Evolutionary conservation across 2,797 vertebrate species (phyloP), one percentile per base, ranked within the genome.

Genomic region (Mustela erminea): DNA sequence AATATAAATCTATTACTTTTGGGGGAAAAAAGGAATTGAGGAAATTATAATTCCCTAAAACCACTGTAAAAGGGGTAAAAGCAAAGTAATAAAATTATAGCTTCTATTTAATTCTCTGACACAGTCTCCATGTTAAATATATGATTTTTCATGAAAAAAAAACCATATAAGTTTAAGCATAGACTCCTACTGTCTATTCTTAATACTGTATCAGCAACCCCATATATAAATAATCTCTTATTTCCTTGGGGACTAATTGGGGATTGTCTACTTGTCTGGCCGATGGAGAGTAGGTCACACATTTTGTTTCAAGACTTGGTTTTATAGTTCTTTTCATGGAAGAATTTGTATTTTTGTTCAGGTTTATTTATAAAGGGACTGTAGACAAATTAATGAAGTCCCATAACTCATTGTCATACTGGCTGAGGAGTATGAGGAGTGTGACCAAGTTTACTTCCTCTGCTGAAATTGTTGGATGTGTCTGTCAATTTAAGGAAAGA

Each of bases 41-140:
- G 52, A 83, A 97, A 94, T 97, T 97, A 96, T 78, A 52, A 29
- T 95, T 97, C 97, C 85, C 85, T 95, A 75, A 96, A 94, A 85
- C 32, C 38, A 70, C 27, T 75, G 49, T 96, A 93, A 96, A 85
- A 82, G 35, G 13, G 27, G 5, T 41, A 43, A 87, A 91, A 75
- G 77, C 35, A 10, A 93, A 87, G 56, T 56, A 70, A 83, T 95
- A 90, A 97, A 89, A 92, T 96, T 93, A 80, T 49, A 91, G n/a
- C 46, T 52, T 87, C 75, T 62, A 87, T 82, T 87, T 84, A 70
- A 82, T 90, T 95, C 66, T 11, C 68, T 62, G 70, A 85, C 70
- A 23, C 15, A 56, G 54, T 29, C 29, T 92, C 82, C 8, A 12
- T 72, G 66, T 60, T 94, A 52, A 95, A 85, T 90, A 77, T 62